Evolutionary conservation across 2,888 invertebrate genomes (phyloP), one percentile per base, ranked within the genome.

Genomic region (Diachrysia chrysitis): DNA sequence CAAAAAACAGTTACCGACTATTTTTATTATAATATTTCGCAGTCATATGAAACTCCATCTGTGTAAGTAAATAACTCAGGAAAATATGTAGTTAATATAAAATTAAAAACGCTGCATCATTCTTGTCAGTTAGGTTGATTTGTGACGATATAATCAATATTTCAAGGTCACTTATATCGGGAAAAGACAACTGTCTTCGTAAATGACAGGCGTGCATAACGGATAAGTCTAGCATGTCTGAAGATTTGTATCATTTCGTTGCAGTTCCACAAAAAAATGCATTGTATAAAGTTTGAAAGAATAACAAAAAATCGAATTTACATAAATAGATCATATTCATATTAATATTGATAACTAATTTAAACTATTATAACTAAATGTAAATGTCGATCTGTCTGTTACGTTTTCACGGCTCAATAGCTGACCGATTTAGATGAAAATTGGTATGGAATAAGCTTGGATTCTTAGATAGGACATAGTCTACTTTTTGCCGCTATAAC

Each of bases 81-180:
- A 42, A 42, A 42, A 42, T n/a, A 6, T 42, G 42, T 42, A n/a
- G n/a, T n/a, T 16, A n/a, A 42, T n/a, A n/a, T 4, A 42, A 42
- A 42, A 42, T 16, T 37, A 37, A 66, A 70, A 48, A 37, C 19
- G 17, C 16, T 19, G 35, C 21, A 57, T 70, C 63, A 60, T 60
- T n/a, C 17, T 32, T 53, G 57, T 46, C 63, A 64, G 59, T 21
- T 58, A 69, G 35, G 60, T 32, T 25, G 9, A 60, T 61, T 46
- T 17, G 61, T 69, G 58, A 69, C 58, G 62, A 62, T 57, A 67
- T 64, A 61, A 77, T 79, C 80, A 63, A 74, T 79, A 71, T 73
- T 65, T 63, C 74, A 79, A 77, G 73, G 79, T 71, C 60, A 54
- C 23, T 23, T 21, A 57, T 59, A 59, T 64, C 54, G 32, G 29